Evolutionary conservation across 2,113 vertebrate genomes (phyloP), one percentile per base, ranked within the genome.

Genomic region (Chinchilla lanigera): DNA sequence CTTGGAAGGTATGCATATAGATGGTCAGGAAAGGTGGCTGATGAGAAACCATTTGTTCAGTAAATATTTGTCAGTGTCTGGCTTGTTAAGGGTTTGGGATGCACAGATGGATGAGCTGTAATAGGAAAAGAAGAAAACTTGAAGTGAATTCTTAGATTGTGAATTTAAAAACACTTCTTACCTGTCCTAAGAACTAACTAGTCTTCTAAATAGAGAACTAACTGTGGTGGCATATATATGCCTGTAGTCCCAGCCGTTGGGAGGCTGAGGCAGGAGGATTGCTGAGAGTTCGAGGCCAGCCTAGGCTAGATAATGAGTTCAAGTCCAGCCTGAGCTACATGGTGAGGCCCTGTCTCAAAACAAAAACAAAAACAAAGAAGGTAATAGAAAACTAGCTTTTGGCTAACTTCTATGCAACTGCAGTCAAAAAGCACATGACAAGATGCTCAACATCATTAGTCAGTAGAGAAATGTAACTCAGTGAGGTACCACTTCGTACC

Each of bases 101-200:
- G 28, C 26, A 89, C 24, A 82, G 24, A 73, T 92, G 41, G 86
- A 89, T 77, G 44, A 84, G 4, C 20, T 33, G 3, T 77, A 35
- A 75, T 86, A 1, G 14, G 44, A 35, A 69, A 81, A 95, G 65
- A 96, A 86, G 38, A 58, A 82, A 91, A 90, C 19, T 26, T 73
- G 28, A 86, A 52, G 44, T 94, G 38, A 33, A 12, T 82, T 73
- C 91, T 95, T 89, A 86, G 82, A 63, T 92, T 89, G 75, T 83
- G 33, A 71, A 75, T 90, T 89, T 96, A 54, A 87, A 50, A 90
- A 90, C 5, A 44, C 22, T 81, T 85, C 47, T 75, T 89, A 83
- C 28, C 8, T 80, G 52, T 88, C 85, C 88, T 65, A 61, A 93
- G 38, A 93, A 86, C 63, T 75, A 54, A 88, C 8, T 61, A 38